A percentile compares a stretch with the other conserved stretches of the same genome.
Evolutionary conservation across 2,888 invertebrate species (phyloP).

Genomic region (Abscondita cerata): DNA sequence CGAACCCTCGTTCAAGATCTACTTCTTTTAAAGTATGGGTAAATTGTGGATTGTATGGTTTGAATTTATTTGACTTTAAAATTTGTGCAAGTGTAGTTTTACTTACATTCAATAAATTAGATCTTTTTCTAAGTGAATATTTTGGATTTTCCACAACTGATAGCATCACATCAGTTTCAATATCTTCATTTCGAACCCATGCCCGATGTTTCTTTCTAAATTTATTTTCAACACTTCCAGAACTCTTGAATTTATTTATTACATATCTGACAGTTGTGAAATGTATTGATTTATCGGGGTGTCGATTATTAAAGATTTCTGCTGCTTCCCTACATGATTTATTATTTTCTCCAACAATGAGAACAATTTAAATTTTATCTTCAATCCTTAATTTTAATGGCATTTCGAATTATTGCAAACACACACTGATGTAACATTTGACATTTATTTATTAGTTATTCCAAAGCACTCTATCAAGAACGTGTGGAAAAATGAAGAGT

Average conservation of each 20-base stretch:
- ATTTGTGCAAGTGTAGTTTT: too few species aligned
- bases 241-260: not conserved
- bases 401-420: too few species aligned
- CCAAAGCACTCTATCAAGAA: not conserved
- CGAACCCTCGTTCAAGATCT: not conserved
- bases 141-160: too few species aligned
- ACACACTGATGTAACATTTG: not conserved
- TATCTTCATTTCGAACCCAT: not conserved
- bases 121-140: too few species aligned
- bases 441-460: not conserved
- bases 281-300: not conserved
- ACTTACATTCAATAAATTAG: too few species aligned
- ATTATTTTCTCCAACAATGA: not conserved
- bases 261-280: conserved; percentile 1
- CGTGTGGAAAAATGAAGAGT: too few species aligned
- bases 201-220: conserved; percentile 4
- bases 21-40: not conserved
- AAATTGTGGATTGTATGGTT: too few species aligned
- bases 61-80: too few species aligned
- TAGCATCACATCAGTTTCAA: too few species aligned
- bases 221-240: not conserved
- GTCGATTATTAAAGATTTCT: too few species aligned
- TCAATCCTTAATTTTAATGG: not conserved
- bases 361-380: not conserved
- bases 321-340: not conserved